A percentile compares a stretch with the other conserved stretches of the same genome.
These are phyloP conservation scores for Empidonax alnorum DNA, from an alignment of 2,113 vertebrate species.

Conservation along the genomic window DNA sequence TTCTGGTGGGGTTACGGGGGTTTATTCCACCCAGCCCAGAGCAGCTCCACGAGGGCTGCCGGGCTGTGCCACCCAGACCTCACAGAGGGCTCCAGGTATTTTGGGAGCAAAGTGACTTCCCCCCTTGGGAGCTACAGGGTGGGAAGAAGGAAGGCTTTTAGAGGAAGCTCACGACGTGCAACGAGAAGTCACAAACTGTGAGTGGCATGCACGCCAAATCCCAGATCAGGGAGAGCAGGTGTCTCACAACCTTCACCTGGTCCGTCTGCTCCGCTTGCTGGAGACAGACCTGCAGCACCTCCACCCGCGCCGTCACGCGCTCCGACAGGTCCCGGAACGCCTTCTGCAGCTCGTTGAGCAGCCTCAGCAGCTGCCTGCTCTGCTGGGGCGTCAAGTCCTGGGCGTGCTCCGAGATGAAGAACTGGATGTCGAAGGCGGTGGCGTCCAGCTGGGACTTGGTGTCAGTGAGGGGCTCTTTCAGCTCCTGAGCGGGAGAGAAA, in stretches of 20 bases:
- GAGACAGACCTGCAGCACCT: constrained; percentile 76
- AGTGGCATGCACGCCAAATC: background rate
- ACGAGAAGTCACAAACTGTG: background rate
- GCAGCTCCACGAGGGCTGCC: background rate
- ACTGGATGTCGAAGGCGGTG: constrained; percentile 83
- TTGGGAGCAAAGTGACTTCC: background rate
- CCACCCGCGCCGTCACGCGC: constrained; percentile 66
- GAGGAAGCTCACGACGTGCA: constrained; percentile 22
- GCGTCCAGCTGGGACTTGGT: constrained; percentile 80
- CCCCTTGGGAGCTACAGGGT: background rate
- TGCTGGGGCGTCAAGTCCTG: constrained; percentile 87
- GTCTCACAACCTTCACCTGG: constrained; percentile 70
- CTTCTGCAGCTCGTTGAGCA: constrained; percentile 87
- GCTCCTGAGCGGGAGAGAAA: constrained; percentile 70
- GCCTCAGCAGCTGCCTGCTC: constrained; percentile 84
- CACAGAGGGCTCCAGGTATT: background rate
- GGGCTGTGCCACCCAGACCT: background rate
- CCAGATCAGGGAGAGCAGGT: background rate
- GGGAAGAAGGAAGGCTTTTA: background rate
- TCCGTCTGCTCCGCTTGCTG: constrained; percentile 71
- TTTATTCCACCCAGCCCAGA: background rate
- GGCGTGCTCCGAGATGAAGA: constrained; percentile 89
- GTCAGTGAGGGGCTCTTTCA: constrained; percentile 74
- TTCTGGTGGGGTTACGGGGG: background rate
- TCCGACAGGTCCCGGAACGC: constrained; percentile 82